Conservation (phyloP, 2,888 invertebrate genomes). For the Idaea dimidiata region DNA sequence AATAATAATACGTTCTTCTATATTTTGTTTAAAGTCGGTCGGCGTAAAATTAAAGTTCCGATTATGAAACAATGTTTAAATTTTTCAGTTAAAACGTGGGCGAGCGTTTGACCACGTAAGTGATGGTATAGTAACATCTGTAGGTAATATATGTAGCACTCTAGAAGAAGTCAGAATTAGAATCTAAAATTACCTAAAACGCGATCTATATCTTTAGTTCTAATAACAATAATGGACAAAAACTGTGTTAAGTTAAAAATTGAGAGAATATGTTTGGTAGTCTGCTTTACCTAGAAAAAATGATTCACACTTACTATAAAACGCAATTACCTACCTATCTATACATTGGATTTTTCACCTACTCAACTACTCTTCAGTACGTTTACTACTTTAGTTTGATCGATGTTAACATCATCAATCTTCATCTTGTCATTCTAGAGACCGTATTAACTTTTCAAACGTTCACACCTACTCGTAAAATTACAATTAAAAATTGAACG, state of each 20-base stretch:
- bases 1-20: neutral
- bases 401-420: neutral
- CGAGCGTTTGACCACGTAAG: too few relatives aligned
- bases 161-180: too few relatives aligned
- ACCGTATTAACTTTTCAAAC: neutral
- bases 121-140: too few relatives aligned
- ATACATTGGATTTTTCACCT: neutral
- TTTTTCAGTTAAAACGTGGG: too few relatives aligned
- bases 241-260: too few relatives aligned
- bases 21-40: neutral
- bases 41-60: neutral
- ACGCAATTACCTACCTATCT: neutral
- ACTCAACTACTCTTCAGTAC: neutral
- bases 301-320: too few relatives aligned
- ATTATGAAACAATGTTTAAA: neutral
- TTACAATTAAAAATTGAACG: too few relatives aligned
- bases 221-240: too few relatives aligned
- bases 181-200: too few relatives aligned
- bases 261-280: too few relatives aligned
- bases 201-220: neutral
- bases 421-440: neutral
- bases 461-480: neutral
- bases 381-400: constrained; percentile 1
- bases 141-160: too few relatives aligned
- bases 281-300: too few relatives aligned